These are phyloP conservation scores for Aurelia coerulea DNA, from an alignment of 30 jellyfish, hydroid and myxozoan genomes.

Conservation along the genomic window DNA sequence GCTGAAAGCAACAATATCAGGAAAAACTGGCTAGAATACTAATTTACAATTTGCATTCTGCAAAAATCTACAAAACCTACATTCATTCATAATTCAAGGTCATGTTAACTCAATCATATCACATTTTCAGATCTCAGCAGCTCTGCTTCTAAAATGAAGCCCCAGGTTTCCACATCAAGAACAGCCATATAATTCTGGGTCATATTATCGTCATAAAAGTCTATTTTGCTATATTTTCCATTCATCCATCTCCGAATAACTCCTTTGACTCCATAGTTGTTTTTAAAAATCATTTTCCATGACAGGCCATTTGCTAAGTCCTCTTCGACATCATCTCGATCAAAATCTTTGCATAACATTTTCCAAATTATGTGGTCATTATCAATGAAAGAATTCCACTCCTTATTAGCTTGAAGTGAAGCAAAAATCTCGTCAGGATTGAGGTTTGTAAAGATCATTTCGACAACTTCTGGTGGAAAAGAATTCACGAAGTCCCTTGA, in stretches of 20 bases:
- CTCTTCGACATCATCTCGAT: slow-evolving; percentile 37
- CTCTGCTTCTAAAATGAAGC: slow-evolving; percentile 70
- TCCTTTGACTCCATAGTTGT: slow-evolving; percentile 62
- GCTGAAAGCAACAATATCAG: no score
- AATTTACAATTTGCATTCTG: no score
- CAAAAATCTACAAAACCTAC: background rate
- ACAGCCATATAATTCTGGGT: slow-evolving; percentile 14
- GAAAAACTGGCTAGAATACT: no score
- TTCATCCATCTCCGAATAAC: slow-evolving; percentile 65
- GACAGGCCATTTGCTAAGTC: slow-evolving; percentile 44
- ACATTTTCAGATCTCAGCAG: background rate
- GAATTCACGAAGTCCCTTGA: slow-evolving; percentile 45
- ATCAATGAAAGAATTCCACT: slow-evolving; percentile 58
- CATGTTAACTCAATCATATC: background rate
- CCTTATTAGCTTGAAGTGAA: slow-evolving; percentile 36
- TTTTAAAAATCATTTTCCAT: slow-evolving; percentile 58
- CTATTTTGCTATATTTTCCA: slow-evolving; percentile 61
- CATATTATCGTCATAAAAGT: background rate
- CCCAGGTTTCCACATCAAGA: slow-evolving; percentile 66
- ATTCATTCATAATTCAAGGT: background rate
- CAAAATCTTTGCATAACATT: slow-evolving; percentile 44
- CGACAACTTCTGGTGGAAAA: slow-evolving; percentile 69
- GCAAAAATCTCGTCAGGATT: slow-evolving; percentile 36
- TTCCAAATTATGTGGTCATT: slow-evolving; percentile 51
- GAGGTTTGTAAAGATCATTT: slow-evolving; percentile 44